phyloP scores from a whole-genome alignment of 1,140 invertebrate genomes.

The Zaprionus kolodkinae region DNA sequence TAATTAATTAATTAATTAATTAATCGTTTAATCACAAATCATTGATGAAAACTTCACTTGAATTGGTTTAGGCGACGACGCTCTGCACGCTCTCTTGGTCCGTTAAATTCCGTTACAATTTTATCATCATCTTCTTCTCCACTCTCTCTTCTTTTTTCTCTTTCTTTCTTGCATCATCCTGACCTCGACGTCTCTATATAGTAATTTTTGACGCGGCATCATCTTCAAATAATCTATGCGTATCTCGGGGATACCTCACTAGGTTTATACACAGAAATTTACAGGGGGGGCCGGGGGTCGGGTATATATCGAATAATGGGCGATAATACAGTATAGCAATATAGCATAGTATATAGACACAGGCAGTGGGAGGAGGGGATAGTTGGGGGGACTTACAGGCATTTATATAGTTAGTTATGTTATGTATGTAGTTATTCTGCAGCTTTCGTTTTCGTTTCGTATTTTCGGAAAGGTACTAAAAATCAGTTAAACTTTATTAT shows the following conservation, averaged over 20 bases:
- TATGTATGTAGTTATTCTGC: constrained; percentile 37
- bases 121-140: constrained; percentile 67
- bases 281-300: constrained; percentile 34
- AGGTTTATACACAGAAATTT: constrained; percentile 80
- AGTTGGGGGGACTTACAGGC: constrained; percentile 31
- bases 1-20: constrained; percentile 61
- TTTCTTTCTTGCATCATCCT: constrained; percentile 1
- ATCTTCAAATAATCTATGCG: constrained; percentile 61
- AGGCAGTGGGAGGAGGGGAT: constrained; percentile 21
- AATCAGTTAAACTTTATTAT: constrained; percentile 77
- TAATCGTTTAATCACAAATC: constrained; percentile 83
- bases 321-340: constrained; percentile 29
- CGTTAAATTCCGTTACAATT: constrained; percentile 80
- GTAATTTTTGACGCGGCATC: constrained; percentile 57
- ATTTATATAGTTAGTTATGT: constrained; percentile 52
- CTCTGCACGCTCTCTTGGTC: constrained; percentile 81
- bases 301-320: constrained; percentile 44
- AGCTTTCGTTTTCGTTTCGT: constrained; percentile 31
- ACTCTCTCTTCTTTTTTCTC: not conserved
- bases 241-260: constrained; percentile 56
- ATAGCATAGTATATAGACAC: constrained; percentile 25
- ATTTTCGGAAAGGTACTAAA: constrained; percentile 74
- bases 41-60: constrained; percentile 83
- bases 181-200: constrained; percentile 33
- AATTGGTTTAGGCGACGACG: constrained; percentile 79